Conservation (phyloP, 2,797 vertebrate species). For the Syndactyla subalaris region DNA sequence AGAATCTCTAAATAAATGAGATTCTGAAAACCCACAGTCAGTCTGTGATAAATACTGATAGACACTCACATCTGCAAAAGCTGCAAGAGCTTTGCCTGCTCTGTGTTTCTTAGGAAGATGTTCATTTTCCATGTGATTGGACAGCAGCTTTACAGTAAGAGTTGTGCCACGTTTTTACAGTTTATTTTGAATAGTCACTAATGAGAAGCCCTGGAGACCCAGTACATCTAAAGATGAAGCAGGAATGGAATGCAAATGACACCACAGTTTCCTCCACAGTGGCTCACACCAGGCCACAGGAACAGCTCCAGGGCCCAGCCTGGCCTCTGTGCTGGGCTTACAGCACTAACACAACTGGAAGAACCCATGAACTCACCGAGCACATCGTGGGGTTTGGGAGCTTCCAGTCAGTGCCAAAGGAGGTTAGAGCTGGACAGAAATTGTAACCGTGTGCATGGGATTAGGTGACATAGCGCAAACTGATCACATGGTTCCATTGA, state of each 20-base stretch:
- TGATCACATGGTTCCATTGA: background rate
- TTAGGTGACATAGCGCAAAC: background rate
- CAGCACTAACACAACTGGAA: background rate
- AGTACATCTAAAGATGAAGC: background rate
- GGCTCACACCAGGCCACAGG: background rate
- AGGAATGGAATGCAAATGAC: background rate
- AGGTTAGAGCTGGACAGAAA: background rate
- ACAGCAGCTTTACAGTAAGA: background rate
- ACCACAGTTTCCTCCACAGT: background rate
- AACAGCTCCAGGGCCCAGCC: background rate
- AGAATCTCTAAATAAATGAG: background rate
- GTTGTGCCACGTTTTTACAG: background rate
- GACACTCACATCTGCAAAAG: background rate
- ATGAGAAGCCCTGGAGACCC: background rate
- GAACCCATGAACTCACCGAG: background rate
- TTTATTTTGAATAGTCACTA: background rate
- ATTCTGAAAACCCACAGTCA: background rate
- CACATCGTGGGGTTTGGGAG: background rate
- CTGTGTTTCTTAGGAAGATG: background rate
- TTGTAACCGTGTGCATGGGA: background rate
- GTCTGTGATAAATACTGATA: background rate
- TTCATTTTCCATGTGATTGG: background rate
- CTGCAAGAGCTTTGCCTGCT: background rate
- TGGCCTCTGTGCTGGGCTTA: background rate
- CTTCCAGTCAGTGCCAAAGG: background rate